Conservation (phyloP, 1,140 invertebrate genomes). For the Heliothis virescens region DNA sequence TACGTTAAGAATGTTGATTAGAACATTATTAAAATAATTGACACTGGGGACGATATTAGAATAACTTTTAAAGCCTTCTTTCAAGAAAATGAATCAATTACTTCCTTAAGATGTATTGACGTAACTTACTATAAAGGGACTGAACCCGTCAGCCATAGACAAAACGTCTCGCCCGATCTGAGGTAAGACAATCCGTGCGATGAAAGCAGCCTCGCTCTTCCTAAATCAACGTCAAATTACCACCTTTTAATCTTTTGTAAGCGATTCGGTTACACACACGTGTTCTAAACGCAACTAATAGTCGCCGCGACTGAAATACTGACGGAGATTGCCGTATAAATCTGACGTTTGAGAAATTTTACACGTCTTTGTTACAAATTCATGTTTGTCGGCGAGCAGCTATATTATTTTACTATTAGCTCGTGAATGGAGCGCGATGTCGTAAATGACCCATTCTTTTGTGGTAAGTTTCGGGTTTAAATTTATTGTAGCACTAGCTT, state of each 20-base stretch:
- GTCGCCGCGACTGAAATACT: constrained; percentile 66
- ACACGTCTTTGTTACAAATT: constrained; percentile 79
- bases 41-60: neutral
- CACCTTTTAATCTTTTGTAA: constrained; percentile 82
- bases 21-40: no score
- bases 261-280: constrained; percentile 82
- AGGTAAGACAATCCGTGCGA: constrained; percentile 80
- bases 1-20: no score
- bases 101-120: constrained; percentile 66
- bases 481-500: constrained; percentile 67
- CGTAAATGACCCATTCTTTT: constrained; percentile 73
- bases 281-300: constrained; percentile 68
- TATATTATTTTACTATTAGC: constrained; percentile 75
- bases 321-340: constrained; percentile 77
- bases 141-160: constrained; percentile 60
- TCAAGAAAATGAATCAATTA: constrained; percentile 46
- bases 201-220: constrained; percentile 74
- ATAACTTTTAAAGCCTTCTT: constrained; percentile 17
- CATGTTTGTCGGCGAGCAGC: constrained; percentile 64
- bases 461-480: constrained; percentile 61
- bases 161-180: constrained; percentile 65
- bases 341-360: constrained; percentile 82
- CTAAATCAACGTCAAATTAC: constrained; percentile 86
- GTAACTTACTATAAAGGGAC: constrained; percentile 63
- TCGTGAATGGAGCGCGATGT: constrained; percentile 68